Base-by-base conservation (phyloP, 2,888 invertebrate species). In the Hydraecia micacea region DNA sequence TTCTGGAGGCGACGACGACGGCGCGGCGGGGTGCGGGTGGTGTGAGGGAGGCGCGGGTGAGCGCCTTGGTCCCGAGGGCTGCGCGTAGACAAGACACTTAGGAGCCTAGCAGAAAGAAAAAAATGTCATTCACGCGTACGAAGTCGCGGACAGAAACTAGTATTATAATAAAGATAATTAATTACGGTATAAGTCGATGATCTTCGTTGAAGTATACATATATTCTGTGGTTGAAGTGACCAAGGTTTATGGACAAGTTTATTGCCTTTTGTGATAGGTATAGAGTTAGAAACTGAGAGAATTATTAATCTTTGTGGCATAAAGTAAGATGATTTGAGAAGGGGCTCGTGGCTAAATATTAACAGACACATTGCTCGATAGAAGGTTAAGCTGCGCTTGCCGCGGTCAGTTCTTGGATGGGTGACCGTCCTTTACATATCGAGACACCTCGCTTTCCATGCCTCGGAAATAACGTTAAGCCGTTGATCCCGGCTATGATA, bases 171-270 rank as follows among this genome's bases (percentile, higher is more conserved):
- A 25, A 46, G 18, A 60, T 42, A 46, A 79, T 84, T 84, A 73
- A 55, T 75, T 79, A 71, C 46, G 1, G 1, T n/a, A 63, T 21
- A 77, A 65, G 84, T 84, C 82, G 79, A 36, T 71, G 84, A 84
- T 82, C 82, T 71, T 49, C n/a, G 42, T 42, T 65, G 62, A 55
- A 5, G 36, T 42, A n/a, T n/a, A n/a, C n/a, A n/a, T n/a, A n/a
- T n/a, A n/a, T n/a, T n/a, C n/a, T n/a, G n/a, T n/a, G n/a, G 42
- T 42, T 65, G 62, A 55, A 5, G 36, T 42, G 46, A 49, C 25
- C 62, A 73, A 83, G 85, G 81, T 28, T 67, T n/a, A 63, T 74
- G 36, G n/a, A 49, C 11, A 49, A 62, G 70, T 71, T 39, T 71
- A 73, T 63, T 68, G 42, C 69, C 73, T 73, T 84, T 68, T 63